Evolutionary conservation across 2,113 vertebrate species (phyloP).

Genomic region (Crypturellus undulatus): DNA sequence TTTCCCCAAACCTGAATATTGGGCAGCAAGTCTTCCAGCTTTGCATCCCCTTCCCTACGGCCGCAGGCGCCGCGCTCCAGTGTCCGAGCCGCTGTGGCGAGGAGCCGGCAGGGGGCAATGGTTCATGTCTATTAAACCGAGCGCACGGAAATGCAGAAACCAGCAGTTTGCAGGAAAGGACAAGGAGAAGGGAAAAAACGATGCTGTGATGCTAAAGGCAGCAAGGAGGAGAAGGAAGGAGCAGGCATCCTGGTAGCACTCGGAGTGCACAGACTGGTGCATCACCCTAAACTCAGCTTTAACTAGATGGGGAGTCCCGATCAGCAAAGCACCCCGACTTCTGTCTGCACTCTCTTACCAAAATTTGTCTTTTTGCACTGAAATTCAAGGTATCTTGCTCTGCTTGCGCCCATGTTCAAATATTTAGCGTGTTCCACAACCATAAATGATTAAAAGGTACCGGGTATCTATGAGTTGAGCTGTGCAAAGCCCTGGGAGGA

Average conservation of each 20-base stretch:
- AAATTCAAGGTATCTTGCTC: not conserved
- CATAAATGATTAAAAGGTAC: constrained; percentile 30
- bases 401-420: constrained; percentile 9
- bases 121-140: constrained; percentile 11
- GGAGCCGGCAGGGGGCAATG: constrained; percentile 58
- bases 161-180: rapidly evolving
- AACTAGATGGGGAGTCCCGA: not conserved
- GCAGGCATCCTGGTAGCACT: no score
- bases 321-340: not conserved
- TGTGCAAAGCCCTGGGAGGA: not conserved
- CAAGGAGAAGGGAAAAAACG: not conserved
- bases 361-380: rapidly evolving
- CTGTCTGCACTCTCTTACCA: constrained; percentile 1
- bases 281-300: no score
- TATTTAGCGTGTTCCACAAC: constrained; percentile 24
- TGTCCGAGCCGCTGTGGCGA: not conserved
- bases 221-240: no score
- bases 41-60: no score
- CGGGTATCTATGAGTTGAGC: not conserved
- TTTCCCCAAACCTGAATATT: not conserved
- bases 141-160: not conserved
- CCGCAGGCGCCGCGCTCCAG: rapidly evolving
- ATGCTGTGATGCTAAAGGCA: not conserved
- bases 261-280: no score
- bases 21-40: not conserved